These are phyloP conservation scores for Clarias laeviceps DNA, from an alignment of 2,797 vertebrate species.

Conservation along the genomic window DNA sequence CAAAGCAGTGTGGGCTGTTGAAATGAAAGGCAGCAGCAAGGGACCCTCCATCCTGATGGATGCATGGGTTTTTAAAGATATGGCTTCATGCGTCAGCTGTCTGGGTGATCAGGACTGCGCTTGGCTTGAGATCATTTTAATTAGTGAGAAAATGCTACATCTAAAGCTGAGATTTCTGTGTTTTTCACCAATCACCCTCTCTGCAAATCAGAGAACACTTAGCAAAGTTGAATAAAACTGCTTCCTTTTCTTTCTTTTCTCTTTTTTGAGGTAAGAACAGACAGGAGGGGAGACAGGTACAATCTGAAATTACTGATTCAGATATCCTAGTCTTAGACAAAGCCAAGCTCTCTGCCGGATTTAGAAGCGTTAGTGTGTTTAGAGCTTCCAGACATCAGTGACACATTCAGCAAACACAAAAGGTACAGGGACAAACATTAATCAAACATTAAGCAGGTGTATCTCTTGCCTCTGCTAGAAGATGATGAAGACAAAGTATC, in stretches of 20 bases:
- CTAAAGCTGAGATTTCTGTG: conserved; percentile 62
- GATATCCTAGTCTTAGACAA: neutral
- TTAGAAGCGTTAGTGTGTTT: neutral
- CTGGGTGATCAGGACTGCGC: conserved; percentile 73
- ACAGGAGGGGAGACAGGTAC: conserved; percentile 15
- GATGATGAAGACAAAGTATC: conserved; percentile 59
- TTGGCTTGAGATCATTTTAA: conserved; percentile 69
- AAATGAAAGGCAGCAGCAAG: conserved; percentile 57
- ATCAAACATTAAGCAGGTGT: conserved; percentile 53
- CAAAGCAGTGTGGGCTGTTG: conserved; percentile 68
- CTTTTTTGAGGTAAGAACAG: neutral
- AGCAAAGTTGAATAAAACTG: conserved; percentile 9
- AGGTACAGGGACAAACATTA: conserved; percentile 43
- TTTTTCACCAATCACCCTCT: neutral
- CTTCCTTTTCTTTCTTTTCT: neutral
- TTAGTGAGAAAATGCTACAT: conserved; percentile 68
- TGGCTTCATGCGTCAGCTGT: conserved; percentile 70
- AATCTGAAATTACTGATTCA: conserved; percentile 31
- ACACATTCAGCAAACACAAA: neutral
- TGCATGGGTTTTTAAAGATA: conserved; percentile 70
- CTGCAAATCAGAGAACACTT: conserved; percentile 14
- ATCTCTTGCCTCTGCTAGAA: conserved; percentile 21
- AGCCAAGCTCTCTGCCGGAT: neutral
- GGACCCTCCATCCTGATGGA: conserved; percentile 62
- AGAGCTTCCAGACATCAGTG: neutral